Conservation (phyloP, 2,113 vertebrate species). For the Orcinus orca region DNA sequence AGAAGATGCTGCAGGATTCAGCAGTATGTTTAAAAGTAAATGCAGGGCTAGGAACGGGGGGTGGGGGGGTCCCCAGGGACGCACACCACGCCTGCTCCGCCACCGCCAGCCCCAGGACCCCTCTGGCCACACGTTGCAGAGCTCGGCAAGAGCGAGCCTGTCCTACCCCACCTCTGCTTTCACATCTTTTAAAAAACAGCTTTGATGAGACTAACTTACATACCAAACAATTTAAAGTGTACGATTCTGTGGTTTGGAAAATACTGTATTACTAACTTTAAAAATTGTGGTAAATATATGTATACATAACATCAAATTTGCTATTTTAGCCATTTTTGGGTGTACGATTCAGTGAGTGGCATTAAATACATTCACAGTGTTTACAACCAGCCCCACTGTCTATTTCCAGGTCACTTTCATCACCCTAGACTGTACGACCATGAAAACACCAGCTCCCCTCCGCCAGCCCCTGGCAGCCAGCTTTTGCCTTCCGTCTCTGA, state of each 20-base stretch:
- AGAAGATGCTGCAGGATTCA: constrained; percentile 27
- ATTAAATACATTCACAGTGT: not conserved
- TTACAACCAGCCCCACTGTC: not conserved
- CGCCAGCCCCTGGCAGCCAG: not conserved
- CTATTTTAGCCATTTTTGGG: not conserved
- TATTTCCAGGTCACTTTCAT: not conserved
- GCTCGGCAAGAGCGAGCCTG: not conserved
- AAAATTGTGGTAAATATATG: not conserved
- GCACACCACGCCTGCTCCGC: not conserved
- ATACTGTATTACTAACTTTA: not conserved
- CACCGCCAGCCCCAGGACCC: not conserved
- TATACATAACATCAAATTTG: not conserved
- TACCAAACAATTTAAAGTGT: not conserved
- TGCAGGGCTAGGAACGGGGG: not conserved
- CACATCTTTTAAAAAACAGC: not conserved
- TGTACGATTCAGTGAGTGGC: not conserved
- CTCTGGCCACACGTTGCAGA: not conserved
- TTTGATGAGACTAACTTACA: not conserved
- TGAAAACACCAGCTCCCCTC: not conserved
- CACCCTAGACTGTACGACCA: not conserved
- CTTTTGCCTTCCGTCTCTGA: not conserved
- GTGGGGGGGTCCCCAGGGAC: not conserved
- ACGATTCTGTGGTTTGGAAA: not conserved
- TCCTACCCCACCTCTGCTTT: not conserved
- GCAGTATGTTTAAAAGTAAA: constrained; percentile 53